These are phyloP conservation scores for Lasius platythorax DNA, from an alignment of 2,888 invertebrate species.

Conservation along the genomic window DNA sequence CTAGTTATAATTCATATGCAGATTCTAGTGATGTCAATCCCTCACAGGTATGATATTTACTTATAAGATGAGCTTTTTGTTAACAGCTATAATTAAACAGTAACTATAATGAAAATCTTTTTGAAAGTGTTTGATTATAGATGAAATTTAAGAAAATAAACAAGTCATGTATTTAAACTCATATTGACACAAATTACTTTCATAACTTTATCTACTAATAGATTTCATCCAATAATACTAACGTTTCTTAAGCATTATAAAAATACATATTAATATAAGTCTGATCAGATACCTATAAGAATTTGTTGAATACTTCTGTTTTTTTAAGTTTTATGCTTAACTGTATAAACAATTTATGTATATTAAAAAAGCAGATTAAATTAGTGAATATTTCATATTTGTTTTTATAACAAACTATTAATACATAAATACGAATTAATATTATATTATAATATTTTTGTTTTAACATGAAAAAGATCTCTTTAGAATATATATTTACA, in stretches of 20 bases:
- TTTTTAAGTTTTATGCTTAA: slow-evolving; percentile 30
- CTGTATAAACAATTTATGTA: slow-evolving; percentile 10
- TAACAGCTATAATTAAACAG: neutral
- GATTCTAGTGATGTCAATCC: slow-evolving; percentile 79
- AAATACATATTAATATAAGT: slow-evolving; percentile 65
- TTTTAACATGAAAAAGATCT: neutral
- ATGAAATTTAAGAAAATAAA: neutral
- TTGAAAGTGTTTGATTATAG: neutral
- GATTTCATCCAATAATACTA: neutral
- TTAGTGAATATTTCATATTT: neutral
- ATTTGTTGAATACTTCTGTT: slow-evolving; percentile 83
- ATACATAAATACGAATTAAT: neutral
- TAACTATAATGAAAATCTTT: neutral
- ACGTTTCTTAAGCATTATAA: slow-evolving; percentile 39
- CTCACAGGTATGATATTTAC: slow-evolving; percentile 79
- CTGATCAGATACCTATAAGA: slow-evolving; percentile 80
- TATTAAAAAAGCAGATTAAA: slow-evolving; percentile 2
- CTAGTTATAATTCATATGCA: slow-evolving; percentile 74
- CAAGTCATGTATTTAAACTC: neutral
- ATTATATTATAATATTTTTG: neutral
- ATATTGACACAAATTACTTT: slow-evolving; percentile 28
- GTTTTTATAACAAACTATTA: neutral
- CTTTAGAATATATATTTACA: neutral
- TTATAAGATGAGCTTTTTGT: neutral
- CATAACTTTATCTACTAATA: neutral